phyloP scores from a whole-genome alignment of 2,797 vertebrate genomes.

The Rhinichthys osculus region DNA sequence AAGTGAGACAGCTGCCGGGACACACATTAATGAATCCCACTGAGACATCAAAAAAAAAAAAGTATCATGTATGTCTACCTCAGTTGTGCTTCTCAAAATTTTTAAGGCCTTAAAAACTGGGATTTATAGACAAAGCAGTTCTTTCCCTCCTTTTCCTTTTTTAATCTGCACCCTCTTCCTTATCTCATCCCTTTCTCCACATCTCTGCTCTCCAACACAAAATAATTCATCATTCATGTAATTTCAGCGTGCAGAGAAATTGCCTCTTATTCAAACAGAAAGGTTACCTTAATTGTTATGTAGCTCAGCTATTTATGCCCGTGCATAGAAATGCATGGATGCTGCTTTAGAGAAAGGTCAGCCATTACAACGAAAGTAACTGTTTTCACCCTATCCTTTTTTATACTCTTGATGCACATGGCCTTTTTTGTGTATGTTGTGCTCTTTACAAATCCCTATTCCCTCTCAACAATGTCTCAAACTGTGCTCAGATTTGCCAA shows the following conservation, averaged over 20 bases:
- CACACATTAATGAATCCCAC: conserved; percentile 98
- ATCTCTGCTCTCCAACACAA: conserved; percentile 76
- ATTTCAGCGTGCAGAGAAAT: conserved; percentile 81
- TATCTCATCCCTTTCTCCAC: conserved; percentile 59
- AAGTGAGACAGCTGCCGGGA: conserved; percentile 90
- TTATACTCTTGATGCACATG: conserved; percentile 49
- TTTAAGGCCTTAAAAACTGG: conserved; percentile 84
- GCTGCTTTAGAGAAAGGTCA: conserved; percentile 81
- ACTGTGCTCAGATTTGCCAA: not conserved
- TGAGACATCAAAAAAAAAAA: conserved; percentile 90
- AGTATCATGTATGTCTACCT: conserved; percentile 84
- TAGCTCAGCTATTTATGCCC: conserved; percentile 84
- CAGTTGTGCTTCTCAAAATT: conserved; percentile 90
- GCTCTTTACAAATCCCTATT: conserved; percentile 66
- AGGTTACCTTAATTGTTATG: conserved; percentile 86
- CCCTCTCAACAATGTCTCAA: not conserved
- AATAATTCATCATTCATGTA: conserved; percentile 85
- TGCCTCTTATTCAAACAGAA: conserved; percentile 84
- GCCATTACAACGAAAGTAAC: conserved; percentile 79
- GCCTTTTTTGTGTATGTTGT: conserved; percentile 67
- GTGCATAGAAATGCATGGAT: conserved; percentile 81
- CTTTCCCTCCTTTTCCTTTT: conserved; percentile 64
- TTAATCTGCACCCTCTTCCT: conserved; percentile 57
- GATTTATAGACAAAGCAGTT: conserved; percentile 80
- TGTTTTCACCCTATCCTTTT: conserved; percentile 59